A percentile compares a stretch with the other conserved stretches of the same genome.
Evolutionary conservation across 2,113 vertebrate genomes (phyloP).

Genomic region (Microtus oregoni): DNA sequence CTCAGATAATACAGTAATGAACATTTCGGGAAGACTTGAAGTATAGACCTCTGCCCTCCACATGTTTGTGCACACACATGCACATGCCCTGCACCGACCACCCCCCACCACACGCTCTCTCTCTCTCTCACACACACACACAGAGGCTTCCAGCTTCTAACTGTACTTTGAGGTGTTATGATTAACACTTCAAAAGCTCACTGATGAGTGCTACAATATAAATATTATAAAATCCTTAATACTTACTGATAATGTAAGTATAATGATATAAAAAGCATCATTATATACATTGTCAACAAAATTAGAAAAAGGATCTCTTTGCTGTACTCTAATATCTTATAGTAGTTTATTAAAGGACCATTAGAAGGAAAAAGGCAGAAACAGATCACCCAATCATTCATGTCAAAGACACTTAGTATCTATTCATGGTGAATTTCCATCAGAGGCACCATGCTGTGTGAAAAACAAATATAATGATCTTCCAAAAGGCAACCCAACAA

Average conservation of each 20-base stretch:
- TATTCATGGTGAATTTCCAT: neutral
- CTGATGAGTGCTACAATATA: neutral
- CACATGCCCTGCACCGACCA: neutral
- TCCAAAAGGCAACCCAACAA: neutral
- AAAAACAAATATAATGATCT: neutral
- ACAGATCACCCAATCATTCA: neutral
- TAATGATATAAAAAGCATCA: neutral
- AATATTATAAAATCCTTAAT: neutral
- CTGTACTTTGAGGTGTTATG: neutral
- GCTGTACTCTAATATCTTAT: neutral
- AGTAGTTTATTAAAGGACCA: neutral
- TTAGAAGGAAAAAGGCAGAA: neutral
- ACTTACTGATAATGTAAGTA: neutral
- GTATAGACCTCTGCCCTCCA: no score
- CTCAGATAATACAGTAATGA: neutral
- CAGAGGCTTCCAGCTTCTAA: neutral
- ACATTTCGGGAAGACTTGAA: neutral
- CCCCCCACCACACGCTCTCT: no score
- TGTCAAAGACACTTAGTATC: neutral
- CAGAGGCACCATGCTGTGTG: neutral
- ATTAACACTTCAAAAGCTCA: neutral
- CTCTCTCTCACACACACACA: accelerated
- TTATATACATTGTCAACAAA: neutral
- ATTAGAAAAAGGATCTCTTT: neutral
- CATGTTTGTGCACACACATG: neutral